phyloP scores from a whole-genome alignment of 2,797 vertebrate species.

The Silurus aristotelis region DNA sequence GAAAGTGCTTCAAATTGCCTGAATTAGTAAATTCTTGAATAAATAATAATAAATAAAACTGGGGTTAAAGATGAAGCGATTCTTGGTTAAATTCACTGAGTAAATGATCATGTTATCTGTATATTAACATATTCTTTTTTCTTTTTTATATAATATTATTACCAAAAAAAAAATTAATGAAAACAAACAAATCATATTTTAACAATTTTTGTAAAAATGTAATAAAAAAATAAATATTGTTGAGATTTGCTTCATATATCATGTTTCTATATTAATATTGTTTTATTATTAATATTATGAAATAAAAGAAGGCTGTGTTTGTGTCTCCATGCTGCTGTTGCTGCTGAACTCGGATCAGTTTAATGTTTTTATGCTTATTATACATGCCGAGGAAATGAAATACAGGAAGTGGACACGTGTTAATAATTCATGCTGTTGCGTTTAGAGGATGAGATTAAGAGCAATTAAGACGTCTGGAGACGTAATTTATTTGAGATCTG shows the following conservation, averaged over 20 bases:
- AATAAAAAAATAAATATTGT: background rate
- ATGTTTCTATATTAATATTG: background rate
- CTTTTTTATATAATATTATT: background rate
- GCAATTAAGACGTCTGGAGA: slow-evolving; percentile 73
- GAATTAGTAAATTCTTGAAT: background rate
- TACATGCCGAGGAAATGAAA: background rate
- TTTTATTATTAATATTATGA: background rate
- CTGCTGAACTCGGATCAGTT: background rate
- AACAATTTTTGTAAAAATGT: background rate
- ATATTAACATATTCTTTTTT: background rate
- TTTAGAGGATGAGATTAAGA: slow-evolving; percentile 67
- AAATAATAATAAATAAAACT: background rate
- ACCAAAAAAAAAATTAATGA: background rate
- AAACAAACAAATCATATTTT: background rate
- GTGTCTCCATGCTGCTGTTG: slow-evolving; percentile 35
- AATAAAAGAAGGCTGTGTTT: slow-evolving; percentile 62
- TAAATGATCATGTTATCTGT: no score
- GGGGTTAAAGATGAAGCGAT: background rate
- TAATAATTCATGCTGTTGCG: slow-evolving; percentile 76
- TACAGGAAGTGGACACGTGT: slow-evolving; percentile 66
- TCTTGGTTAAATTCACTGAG: background rate
- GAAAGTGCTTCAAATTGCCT: background rate
- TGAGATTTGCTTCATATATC: background rate
- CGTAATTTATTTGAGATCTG: slow-evolving; percentile 61
- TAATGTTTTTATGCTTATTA: background rate